Evolutionary conservation across 1,140 invertebrate species (phyloP), one percentile per base, ranked within the genome.

Genomic region (Hesperophylax magnus): DNA sequence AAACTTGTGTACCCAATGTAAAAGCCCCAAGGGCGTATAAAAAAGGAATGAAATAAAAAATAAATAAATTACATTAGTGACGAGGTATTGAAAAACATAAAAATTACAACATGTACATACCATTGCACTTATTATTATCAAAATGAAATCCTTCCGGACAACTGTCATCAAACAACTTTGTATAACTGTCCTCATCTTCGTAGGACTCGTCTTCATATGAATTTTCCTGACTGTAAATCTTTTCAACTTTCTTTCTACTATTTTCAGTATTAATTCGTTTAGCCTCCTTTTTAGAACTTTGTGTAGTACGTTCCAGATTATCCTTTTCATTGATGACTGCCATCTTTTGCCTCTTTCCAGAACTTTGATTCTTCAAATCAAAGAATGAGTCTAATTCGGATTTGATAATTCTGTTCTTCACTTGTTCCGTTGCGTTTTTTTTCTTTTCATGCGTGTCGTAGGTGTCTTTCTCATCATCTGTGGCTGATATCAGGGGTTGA

Each of bases 131-230:
- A 11, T 65, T 72, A 53, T 71, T 79, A 52, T 83, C 63, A 15
- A 53, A 39, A 56, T 78, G 20, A 56, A 65, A 77, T 39, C 75
- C 79, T 53, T 78, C 69, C 34, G 75, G 78, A 71, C 78, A 80
- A 18, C 71, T 63, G 24, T 81, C 69, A 9, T 81, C 54, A 31
- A 81, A 76, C 11, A 81, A 39, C 4, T 63, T 61, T 9, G 27
- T 9, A 34, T 61, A 54, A 65, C 75, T 72, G 15, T 76, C 78
- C 22, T 63, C 71, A 76, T 80, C 67, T 47, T 79, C 78, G 34
- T 79, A 79, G 0, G 78, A 63, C 18, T 65, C 52, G 3, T 77
- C 60, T 52, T 67, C 76, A 52, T 77, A 14, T 22, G 31, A 53
- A 58, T 60, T 34, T 11, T 76, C 56, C 15, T 20, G 22, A 76